These are phyloP conservation scores for Ernsta delagoae DNA, from an alignment of 2,888 invertebrate species.

Conservation along the genomic window DNA sequence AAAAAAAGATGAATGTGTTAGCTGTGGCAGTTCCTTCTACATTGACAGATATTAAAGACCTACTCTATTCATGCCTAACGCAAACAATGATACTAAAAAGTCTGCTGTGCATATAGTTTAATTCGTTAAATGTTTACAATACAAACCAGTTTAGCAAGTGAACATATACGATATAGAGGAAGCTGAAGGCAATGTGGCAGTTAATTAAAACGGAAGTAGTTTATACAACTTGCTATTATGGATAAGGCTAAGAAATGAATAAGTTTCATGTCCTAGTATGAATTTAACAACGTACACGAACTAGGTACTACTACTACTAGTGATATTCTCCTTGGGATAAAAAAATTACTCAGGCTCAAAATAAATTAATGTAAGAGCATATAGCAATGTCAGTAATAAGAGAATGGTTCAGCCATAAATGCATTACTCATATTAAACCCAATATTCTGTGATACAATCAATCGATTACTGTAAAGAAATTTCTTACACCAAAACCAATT, in stretches of 20 bases:
- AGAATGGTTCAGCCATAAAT: too few relatives aligned
- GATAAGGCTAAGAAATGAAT: background rate
- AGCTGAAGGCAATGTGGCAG: background rate
- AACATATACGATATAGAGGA: background rate
- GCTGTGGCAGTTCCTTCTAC: background rate
- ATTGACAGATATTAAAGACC: background rate
- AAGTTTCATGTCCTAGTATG: background rate
- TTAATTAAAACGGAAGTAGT: conserved; percentile 5
- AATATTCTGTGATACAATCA: too few relatives aligned
- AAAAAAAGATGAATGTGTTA: background rate
- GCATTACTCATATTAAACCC: too few relatives aligned
- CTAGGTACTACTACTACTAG: too few relatives aligned
- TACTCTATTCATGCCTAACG: background rate
- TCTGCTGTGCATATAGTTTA: background rate
- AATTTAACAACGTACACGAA: background rate
- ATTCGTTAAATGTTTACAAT: background rate
- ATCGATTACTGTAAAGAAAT: too few relatives aligned
- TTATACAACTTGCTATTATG: conserved; percentile 1
- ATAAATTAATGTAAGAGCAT: background rate
- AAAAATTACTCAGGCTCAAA: too few relatives aligned
- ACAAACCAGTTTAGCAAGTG: conserved; percentile 1
- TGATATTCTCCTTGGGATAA: too few relatives aligned
- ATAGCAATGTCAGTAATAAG: background rate
- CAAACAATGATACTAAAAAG: background rate
- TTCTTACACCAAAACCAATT: too few relatives aligned